These are phyloP conservation scores for Heliconius nattereri DNA, from an alignment of 1,140 invertebrate species.

Conservation along the genomic window DNA sequence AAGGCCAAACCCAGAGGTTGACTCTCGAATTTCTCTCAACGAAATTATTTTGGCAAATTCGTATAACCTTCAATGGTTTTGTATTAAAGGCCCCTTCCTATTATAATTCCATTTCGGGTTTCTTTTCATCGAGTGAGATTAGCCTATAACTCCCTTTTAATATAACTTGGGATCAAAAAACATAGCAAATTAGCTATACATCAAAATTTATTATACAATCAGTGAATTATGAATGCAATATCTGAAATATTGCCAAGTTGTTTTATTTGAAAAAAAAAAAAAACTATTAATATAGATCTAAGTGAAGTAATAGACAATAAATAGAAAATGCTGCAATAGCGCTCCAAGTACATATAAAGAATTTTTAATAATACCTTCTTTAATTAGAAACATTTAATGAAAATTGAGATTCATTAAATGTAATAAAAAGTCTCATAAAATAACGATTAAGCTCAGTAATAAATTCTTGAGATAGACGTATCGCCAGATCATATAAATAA, in stretches of 20 bases:
- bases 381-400: background rate
- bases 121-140: conserved; percentile 25
- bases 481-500: background rate
- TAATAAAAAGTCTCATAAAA: background rate
- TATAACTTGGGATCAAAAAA: conserved; percentile 1
- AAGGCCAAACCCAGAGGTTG: background rate
- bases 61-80: conserved; percentile 24
- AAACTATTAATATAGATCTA: too few relatives aligned
- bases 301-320: too few relatives aligned
- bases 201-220: too few relatives aligned
- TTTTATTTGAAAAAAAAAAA: too few relatives aligned
- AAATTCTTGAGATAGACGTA: background rate
- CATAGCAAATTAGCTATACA: conserved; percentile 6
- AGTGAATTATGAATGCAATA: too few relatives aligned
- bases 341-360: too few relatives aligned
- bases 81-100: conserved; percentile 11
- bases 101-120: conserved; percentile 26
- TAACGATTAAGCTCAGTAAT: background rate
- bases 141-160: conserved; percentile 20
- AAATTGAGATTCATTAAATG: background rate
- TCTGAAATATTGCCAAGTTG: too few relatives aligned
- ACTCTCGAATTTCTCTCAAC: background rate
- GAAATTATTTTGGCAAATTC: conserved; percentile 24
- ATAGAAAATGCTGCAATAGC: too few relatives aligned
- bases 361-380: too few relatives aligned